Base-by-base conservation (phyloP, 2,113 vertebrate genomes). In the Lycaon pictus region DNA sequence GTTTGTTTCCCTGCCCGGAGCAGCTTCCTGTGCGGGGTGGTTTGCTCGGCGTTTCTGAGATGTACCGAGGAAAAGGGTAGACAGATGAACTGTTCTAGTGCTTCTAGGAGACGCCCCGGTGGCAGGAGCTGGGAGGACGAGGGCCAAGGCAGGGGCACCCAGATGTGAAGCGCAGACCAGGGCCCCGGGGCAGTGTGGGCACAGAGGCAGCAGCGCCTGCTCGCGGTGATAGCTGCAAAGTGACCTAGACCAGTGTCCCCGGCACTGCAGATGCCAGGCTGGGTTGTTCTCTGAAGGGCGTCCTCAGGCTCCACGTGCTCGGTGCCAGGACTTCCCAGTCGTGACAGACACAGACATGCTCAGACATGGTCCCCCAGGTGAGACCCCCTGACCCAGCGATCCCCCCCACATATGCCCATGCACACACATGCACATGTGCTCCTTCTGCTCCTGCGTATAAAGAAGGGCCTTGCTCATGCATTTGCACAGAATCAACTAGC, bases 281-380 rank as follows among this genome's bases (percentile, higher is more conserved):
- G 5, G 11, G 53, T 55, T 9, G 3, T 62, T 60, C 74, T 67
- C 53, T 16, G 12, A 77, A 35, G 53, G 32, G 32, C 32, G 19
- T n/a, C 67, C 22, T 3, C 0, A 22, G 6, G 0, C 10, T 37
- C n/a, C 17, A 22, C 48, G 2, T 23, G 23, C 23, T 69, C 5
- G 0, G 23, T 35, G 23, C 53, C 65, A 69, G 82, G 17, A 76
- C 25, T n/a, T 32, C 88, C 35, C 19, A 15, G 13, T n/a, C 15
- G 3, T 95, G 37, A 74, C 65, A 43, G 43, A 56, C 29, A 7
- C 62, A 65, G 7, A 8, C 12, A 35, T 58, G 43, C 62, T 53
- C 37, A 87, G 32, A 17, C 4, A 1, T 9, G 0, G 2, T 25
- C 15, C 51, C 65, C 56, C 23, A 27, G 29, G n/a, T 32, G 29